Percentiles rank a stretch among this genome's conserved stretches.
phyloP scores from a whole-genome alignment of 1,140 invertebrate species.

The Formica selysi region DNA sequence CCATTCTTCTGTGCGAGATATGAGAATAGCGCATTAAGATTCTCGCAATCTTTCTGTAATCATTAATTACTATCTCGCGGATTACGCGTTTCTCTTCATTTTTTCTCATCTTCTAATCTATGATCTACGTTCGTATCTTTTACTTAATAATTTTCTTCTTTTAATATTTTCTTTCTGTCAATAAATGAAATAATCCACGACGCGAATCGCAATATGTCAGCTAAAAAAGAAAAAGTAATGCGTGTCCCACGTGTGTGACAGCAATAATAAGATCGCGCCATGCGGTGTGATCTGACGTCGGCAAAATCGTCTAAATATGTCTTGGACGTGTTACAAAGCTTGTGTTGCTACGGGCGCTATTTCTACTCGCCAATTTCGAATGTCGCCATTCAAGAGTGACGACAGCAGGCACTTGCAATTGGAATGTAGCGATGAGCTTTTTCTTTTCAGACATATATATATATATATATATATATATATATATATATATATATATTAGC shows the following conservation, averaged over 20 bases:
- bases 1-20: too few species aligned
- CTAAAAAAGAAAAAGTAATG: slow-evolving; percentile 19
- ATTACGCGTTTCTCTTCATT: neutral
- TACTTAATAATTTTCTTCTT: neutral
- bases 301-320: slow-evolving; percentile 70
- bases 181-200: neutral
- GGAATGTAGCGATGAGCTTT: neutral
- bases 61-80: neutral
- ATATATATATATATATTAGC: too few species aligned
- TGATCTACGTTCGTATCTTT: neutral
- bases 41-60: too few species aligned
- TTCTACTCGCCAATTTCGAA: slow-evolving; percentile 48
- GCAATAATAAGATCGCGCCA: neutral
- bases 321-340: slow-evolving; percentile 65
- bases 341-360: slow-evolving; percentile 58
- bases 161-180: neutral
- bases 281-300: slow-evolving; percentile 34
- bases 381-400: slow-evolving; percentile 65
- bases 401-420: neutral
- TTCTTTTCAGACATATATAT: neutral
- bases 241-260: slow-evolving; percentile 28
- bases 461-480: too few species aligned
- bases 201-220: too few species aligned
- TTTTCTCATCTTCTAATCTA: neutral
- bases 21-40: too few species aligned